phyloP scores from a whole-genome alignment of 2,797 vertebrate genomes.

The Scolopax rusticola region DNA sequence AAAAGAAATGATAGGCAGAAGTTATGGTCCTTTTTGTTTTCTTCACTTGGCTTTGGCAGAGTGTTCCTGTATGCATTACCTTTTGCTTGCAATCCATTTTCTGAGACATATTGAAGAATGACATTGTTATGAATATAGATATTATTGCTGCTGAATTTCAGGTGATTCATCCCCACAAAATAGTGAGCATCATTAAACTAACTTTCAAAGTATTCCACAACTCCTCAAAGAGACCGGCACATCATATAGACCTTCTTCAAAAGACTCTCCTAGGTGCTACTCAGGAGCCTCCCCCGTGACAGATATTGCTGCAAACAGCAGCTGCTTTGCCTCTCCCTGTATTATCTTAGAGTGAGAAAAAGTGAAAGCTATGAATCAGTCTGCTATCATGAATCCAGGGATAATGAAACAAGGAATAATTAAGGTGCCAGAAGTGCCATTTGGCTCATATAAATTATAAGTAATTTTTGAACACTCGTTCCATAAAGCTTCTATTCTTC shows the following conservation, averaged over 20 bases:
- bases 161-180: background rate
- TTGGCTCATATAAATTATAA: constrained; percentile 34
- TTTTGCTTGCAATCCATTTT: background rate
- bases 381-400: background rate
- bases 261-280: background rate
- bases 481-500: background rate
- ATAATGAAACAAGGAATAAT: constrained; percentile 30
- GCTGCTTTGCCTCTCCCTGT: background rate
- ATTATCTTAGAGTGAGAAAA: background rate
- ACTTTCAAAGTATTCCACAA: background rate
- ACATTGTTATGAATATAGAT: background rate
- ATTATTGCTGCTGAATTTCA: background rate
- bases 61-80: background rate
- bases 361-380: background rate
- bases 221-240: background rate
- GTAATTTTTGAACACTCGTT: background rate
- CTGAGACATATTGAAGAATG: background rate
- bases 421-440: constrained; percentile 30
- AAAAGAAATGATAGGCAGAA: background rate
- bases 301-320: background rate
- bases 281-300: background rate
- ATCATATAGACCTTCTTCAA: background rate
- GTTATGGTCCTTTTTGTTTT: background rate
- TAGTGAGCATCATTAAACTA: background rate
- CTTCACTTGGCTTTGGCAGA: background rate